These are phyloP conservation scores for Leptinotarsa juncta DNA, from an alignment of 2,888 invertebrate genomes.

Conservation along the genomic window DNA sequence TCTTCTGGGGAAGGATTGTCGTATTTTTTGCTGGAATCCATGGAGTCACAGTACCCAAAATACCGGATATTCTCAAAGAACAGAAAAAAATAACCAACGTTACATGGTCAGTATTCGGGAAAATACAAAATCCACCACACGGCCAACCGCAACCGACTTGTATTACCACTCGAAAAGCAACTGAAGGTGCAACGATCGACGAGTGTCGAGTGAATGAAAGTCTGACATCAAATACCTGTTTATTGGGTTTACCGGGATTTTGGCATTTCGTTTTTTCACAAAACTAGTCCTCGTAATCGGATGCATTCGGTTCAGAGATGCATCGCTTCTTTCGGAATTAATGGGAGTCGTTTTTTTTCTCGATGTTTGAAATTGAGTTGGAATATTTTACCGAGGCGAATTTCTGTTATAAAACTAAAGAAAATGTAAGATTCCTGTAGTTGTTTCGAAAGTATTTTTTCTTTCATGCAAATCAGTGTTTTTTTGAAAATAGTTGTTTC, in stretches of 20 bases:
- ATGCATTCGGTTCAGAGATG: too few relatives aligned
- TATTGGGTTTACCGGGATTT: conserved; percentile 2
- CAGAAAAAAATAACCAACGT: background rate
- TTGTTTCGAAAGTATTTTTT: too few relatives aligned
- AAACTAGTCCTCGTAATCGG: background rate
- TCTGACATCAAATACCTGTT: background rate
- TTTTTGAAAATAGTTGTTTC: too few relatives aligned
- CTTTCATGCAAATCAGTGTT: too few relatives aligned
- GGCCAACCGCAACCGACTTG: background rate
- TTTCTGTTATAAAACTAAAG: background rate
- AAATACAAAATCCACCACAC: background rate
- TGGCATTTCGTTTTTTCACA: background rate
- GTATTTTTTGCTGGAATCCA: conserved; percentile 74
- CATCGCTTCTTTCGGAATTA: background rate
- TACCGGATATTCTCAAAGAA: background rate
- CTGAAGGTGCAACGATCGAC: conserved; percentile 13
- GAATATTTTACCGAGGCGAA: background rate
- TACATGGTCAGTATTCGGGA: background rate
- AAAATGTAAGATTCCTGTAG: background rate
- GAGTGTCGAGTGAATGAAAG: conserved; percentile 9
- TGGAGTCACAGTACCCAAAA: conserved; percentile 49
- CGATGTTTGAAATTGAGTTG: background rate
- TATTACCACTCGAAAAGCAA: background rate
- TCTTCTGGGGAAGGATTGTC: conserved; percentile 73
- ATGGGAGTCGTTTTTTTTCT: background rate